Conservation (phyloP, 2,113 vertebrate genomes). For the Silurus glanis region DNA sequence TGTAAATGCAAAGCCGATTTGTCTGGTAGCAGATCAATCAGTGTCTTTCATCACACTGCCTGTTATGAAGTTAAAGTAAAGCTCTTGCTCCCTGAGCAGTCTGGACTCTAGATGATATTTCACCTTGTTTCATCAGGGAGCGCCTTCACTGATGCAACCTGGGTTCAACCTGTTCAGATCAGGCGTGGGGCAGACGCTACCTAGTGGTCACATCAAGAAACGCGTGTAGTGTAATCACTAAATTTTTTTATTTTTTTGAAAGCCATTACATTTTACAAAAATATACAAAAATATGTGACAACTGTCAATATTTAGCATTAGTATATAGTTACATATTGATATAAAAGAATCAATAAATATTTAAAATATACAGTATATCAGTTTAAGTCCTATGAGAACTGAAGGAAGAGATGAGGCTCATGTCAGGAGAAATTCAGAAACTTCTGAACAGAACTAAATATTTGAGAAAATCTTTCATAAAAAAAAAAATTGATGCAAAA, state of each 20-base stretch:
- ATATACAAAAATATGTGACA: neutral
- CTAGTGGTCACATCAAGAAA: conserved; percentile 50
- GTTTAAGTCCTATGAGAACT: conserved; percentile 23
- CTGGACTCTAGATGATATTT: conserved; percentile 52
- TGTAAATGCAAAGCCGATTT: conserved; percentile 4
- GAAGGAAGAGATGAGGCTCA: neutral
- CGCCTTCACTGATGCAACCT: conserved; percentile 60
- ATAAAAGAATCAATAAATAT: conserved; percentile 49
- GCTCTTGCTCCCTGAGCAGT: conserved; percentile 46
- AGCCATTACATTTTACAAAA: neutral
- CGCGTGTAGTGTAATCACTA: neutral
- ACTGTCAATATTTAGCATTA: neutral
- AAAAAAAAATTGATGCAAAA: neutral
- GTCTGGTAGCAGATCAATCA: conserved; percentile 38
- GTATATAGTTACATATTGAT: neutral
- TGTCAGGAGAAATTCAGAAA: neutral
- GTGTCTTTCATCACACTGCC: conserved; percentile 32
- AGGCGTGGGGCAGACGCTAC: conserved; percentile 43
- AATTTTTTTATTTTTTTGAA: neutral
- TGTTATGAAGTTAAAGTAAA: conserved; percentile 44
- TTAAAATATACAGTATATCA: conserved; percentile 5
- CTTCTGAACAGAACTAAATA: neutral
- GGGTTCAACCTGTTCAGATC: conserved; percentile 37
- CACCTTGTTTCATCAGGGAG: conserved; percentile 64
- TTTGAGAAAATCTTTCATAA: neutral